Conservation (phyloP, 2,797 vertebrate genomes). For the Enteromius viviparus region DNA sequence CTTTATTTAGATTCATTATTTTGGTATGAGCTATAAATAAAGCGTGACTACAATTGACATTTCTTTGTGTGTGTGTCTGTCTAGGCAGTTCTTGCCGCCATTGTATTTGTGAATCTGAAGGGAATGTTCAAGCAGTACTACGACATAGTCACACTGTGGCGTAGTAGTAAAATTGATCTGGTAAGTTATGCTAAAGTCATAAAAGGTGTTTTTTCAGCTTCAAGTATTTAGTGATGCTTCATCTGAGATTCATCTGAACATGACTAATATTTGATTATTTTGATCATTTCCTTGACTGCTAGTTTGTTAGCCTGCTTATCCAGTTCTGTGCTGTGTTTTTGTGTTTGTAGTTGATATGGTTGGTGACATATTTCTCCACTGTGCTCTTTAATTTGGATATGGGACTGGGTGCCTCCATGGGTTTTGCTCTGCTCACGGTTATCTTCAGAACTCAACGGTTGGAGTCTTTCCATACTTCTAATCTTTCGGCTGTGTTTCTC, state of each 20-base stretch:
- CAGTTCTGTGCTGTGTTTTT: neutral
- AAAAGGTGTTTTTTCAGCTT: neutral
- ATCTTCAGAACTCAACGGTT: constrained; percentile 94
- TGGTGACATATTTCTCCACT: constrained; percentile 89
- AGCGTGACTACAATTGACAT: neutral
- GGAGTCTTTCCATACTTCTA: constrained; percentile 66
- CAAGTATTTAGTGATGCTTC: neutral
- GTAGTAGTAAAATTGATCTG: constrained; percentile 86
- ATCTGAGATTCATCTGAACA: neutral
- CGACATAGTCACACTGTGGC: constrained; percentile 87
- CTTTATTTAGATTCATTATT: constrained; percentile 5
- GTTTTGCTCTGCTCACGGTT: constrained; percentile 87
- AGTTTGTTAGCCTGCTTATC: neutral
- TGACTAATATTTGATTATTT: neutral
- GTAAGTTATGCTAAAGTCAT: constrained; percentile 73
- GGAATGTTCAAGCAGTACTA: constrained; percentile 90
- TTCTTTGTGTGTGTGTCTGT: constrained; percentile 52
- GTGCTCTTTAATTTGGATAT: constrained; percentile 90
- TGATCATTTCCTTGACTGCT: neutral
- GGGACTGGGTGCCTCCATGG: constrained; percentile 85
- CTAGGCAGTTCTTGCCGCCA: constrained; percentile 87
- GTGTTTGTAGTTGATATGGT: constrained; percentile 85
- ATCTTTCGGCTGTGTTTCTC: constrained; percentile 12
- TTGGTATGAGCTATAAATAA: constrained; percentile 1
- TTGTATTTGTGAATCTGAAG: constrained; percentile 91